phyloP scores from a whole-genome alignment of 2,888 invertebrate genomes.

The Autographa gamma region DNA sequence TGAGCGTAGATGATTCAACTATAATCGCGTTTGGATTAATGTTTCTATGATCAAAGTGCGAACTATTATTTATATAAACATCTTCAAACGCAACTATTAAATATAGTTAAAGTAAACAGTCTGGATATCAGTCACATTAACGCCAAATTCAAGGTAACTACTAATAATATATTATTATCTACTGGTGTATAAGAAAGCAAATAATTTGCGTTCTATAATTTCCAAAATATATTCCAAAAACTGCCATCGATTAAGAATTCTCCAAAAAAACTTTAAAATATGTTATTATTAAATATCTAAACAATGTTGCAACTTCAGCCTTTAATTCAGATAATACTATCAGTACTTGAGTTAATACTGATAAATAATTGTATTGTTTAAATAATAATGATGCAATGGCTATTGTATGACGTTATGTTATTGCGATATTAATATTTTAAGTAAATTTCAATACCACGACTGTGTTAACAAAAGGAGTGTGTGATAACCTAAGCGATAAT shows the following conservation, averaged over 20 bases:
- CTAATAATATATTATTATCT: background rate
- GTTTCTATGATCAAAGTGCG: conserved; percentile 30
- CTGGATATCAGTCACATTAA: background rate
- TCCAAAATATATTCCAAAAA: background rate
- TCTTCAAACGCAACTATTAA: conserved; percentile 3
- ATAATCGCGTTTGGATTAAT: conserved; percentile 41
- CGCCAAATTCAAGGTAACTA: background rate
- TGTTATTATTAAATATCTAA: conserved; percentile 17
- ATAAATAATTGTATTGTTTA: conserved; percentile 45
- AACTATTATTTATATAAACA: conserved; percentile 20
- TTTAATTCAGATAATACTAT: conserved; percentile 40
- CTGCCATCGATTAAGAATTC: background rate
- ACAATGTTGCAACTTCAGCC: conserved; percentile 33
- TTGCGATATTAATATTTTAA: background rate
- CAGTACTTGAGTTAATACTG: conserved; percentile 21
- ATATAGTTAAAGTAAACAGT: background rate
- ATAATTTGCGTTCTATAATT: too few relatives aligned
- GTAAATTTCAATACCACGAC: conserved; percentile 4
- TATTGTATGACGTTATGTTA: conserved; percentile 16
- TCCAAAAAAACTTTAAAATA: background rate
- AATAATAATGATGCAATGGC: conserved; percentile 56
- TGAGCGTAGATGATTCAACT: conserved; percentile 55
- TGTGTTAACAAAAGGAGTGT: background rate
- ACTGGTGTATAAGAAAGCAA: background rate
- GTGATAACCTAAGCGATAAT: background rate